Conservation (phyloP, 2,888 invertebrate genomes). For the Ctena decussata region DNA sequence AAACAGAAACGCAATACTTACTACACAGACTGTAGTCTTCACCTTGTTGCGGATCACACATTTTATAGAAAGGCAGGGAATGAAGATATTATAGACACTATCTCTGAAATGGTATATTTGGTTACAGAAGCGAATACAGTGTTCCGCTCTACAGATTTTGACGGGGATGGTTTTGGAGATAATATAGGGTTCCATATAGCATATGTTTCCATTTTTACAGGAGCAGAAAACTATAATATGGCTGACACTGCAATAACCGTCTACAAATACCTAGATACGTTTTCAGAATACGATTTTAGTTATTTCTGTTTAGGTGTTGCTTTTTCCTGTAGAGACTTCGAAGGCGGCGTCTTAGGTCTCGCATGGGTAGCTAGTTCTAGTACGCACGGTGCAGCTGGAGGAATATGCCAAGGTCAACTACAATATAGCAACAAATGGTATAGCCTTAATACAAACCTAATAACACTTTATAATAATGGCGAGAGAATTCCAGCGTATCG, state of each 20-base stretch:
- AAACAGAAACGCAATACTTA: conserved; percentile 26
- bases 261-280: conserved; percentile 71
- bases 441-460: conserved; percentile 78
- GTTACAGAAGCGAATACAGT: conserved; percentile 80
- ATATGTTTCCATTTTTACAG: conserved; percentile 72
- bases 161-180: conserved; percentile 81
- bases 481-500: conserved; percentile 65
- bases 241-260: conserved; percentile 40
- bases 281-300: conserved; percentile 74
- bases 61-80: conserved; percentile 76
- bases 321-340: conserved; percentile 79
- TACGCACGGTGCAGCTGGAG: conserved; percentile 70
- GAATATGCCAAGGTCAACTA: conserved; percentile 76
- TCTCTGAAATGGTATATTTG: conserved; percentile 75
- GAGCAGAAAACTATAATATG: conserved; percentile 57
- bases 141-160: conserved; percentile 83
- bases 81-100: conserved; percentile 60
- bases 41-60: conserved; percentile 82
- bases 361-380: conserved; percentile 79
- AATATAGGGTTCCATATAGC: conserved; percentile 81
- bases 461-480: conserved; percentile 71
- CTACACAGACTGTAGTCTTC: conserved; percentile 70
- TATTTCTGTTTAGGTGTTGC: conserved; percentile 74
- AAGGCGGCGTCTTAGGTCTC: conserved; percentile 74
- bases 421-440: conserved; percentile 26